phyloP scores from a whole-genome alignment of 2,113 vertebrate genomes.

The Larimichthys crocea region DNA sequence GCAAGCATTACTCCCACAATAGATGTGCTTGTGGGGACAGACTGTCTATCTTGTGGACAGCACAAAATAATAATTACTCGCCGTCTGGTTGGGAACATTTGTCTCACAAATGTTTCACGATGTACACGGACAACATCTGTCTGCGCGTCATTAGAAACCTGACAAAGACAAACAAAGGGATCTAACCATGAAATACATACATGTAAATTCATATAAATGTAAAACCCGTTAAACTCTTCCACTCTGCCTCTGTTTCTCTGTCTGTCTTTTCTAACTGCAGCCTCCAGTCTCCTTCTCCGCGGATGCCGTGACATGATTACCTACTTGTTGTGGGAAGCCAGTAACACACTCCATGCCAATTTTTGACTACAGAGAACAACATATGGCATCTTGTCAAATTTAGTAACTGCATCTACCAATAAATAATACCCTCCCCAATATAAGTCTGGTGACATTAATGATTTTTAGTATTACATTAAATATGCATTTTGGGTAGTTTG shows the following conservation, averaged over 20 bases:
- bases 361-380: constrained; percentile 3
- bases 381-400: not conserved
- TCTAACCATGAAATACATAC: constrained; percentile 8
- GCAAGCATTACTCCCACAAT: constrained; percentile 37
- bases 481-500: too few species aligned
- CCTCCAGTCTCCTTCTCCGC: not conserved
- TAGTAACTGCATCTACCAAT: too few species aligned
- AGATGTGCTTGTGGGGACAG: constrained; percentile 50
- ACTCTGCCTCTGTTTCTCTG: not conserved
- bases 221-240: not conserved
- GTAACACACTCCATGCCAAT: not conserved
- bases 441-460: not conserved
- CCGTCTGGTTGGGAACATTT: constrained; percentile 28
- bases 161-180: constrained; percentile 4
- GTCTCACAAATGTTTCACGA: constrained; percentile 27
- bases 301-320: not conserved
- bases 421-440: not conserved
- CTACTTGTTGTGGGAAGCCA: not conserved
- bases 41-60: constrained; percentile 55
- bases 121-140: constrained; percentile 15
- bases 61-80: constrained; percentile 48
- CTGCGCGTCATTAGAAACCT: not conserved
- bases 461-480: too few species aligned
- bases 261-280: not conserved
- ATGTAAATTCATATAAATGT: constrained; percentile 12